Evolutionary conservation across 1,140 invertebrate species (phyloP).

Genomic region (Phocides pigmalion): DNA sequence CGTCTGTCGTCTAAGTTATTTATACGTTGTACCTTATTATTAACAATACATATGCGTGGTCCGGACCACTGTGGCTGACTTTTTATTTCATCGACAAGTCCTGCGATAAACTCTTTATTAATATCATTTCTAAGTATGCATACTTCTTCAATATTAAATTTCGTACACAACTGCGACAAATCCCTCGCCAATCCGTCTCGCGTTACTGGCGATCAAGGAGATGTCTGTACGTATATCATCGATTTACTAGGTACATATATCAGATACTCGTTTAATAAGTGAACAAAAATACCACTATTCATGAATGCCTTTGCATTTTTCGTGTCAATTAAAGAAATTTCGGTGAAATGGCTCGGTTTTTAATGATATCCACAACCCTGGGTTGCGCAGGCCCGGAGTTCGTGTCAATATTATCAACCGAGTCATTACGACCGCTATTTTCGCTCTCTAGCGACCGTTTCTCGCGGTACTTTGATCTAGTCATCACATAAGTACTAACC

Average conservation of each 20-base stretch:
- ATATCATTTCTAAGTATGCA: too few species aligned
- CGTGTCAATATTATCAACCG: neutral
- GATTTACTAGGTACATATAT: slow-evolving; percentile 5
- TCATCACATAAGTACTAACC: too few species aligned
- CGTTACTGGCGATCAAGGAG: slow-evolving; percentile 37
- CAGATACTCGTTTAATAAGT: neutral
- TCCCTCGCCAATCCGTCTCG: slow-evolving; percentile 42
- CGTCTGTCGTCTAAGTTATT: slow-evolving; percentile 3
- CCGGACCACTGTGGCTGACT: slow-evolving; percentile 25
- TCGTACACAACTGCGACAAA: slow-evolving; percentile 31
- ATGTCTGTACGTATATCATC: slow-evolving; percentile 21
- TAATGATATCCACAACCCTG: neutral
- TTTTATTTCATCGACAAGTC: slow-evolving; percentile 1
- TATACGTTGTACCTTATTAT: slow-evolving; percentile 33
- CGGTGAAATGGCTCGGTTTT: neutral
- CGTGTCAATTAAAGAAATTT: neutral
- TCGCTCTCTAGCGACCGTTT: too few species aligned
- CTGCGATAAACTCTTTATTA: slow-evolving; percentile 18
- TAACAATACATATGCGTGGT: slow-evolving; percentile 27
- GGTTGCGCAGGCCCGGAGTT: neutral
- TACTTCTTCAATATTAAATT: slow-evolving; percentile 8
- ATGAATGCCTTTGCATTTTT: neutral
- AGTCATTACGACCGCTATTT: neutral
- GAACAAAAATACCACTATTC: neutral
- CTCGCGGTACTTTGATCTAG: too few species aligned